Evolutionary conservation across 1,140 invertebrate genomes (phyloP).

Genomic region (Varroa destructor): DNA sequence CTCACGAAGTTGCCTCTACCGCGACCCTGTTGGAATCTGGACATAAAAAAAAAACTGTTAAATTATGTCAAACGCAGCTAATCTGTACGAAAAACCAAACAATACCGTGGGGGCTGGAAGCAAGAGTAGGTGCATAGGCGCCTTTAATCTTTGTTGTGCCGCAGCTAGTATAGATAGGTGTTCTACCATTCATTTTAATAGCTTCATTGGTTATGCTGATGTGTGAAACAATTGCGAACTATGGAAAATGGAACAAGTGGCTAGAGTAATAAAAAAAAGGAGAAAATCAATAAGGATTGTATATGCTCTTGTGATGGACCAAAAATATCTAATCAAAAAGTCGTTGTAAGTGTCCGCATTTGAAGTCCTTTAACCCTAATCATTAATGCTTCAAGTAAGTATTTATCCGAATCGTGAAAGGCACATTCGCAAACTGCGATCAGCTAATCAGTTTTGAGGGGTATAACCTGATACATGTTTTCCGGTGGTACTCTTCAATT

Average conservation of each 20-base stretch:
- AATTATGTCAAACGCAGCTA: background rate
- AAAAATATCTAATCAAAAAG: no score
- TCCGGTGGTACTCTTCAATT: constrained; percentile 46
- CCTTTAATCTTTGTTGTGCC: background rate
- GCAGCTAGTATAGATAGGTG: no score
- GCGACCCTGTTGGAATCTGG: background rate
- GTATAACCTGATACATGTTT: constrained; percentile 49
- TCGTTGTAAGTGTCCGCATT: no score
- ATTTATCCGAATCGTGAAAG: background rate
- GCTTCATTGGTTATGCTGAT: no score
- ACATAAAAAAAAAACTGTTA: background rate
- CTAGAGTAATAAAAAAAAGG: no score
- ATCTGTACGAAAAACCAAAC: background rate
- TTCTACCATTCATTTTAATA: no score
- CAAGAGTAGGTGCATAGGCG: background rate
- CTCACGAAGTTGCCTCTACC: constrained; percentile 12
- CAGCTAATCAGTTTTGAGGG: background rate
- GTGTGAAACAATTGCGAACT: no score
- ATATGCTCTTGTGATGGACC: no score
- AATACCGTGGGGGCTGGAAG: background rate
- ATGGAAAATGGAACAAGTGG: no score
- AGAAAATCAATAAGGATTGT: no score
- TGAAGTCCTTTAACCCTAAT: no score
- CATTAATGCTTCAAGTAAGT: no score
- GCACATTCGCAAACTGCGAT: background rate